Base-by-base conservation (phyloP, 2,888 invertebrate genomes). In the Drosophila incognita region DNA sequence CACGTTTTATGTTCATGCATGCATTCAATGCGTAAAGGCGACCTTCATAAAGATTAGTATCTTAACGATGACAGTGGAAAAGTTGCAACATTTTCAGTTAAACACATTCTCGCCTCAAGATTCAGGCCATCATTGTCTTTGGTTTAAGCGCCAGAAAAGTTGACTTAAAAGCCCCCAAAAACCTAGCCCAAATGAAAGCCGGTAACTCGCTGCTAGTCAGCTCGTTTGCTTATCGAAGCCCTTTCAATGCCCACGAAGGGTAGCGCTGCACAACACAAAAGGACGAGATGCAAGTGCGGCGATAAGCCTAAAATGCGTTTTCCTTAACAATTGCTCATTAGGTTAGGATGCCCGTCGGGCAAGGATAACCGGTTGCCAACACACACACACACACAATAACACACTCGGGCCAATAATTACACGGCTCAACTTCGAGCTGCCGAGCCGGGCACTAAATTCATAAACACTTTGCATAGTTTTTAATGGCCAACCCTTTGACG, bases 11-110 rank as follows among this genome's bases (percentile, higher is more conserved):
- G 68, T 40, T 38, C 60, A 38, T 54, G 40, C 35, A 46, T 49
- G 56, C 57, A 73, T 61, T 76, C 56, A 64, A 73, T 73, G 64
- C 15, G 64, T n/a, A 38, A 21, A 38, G 33, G 65, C 84, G 86
- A 91, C 91, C 88, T 91, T 91, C 88, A 91, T 90, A 90, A 91
- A 91, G 91, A 91, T 91, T 61, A 53, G 54, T 83, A 91, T 91
- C 91, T 90, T 87, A 90, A 90, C 85, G 86, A 91, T 86, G 91
- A 91, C 91, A 91, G 91, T 87, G 81, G 75, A 53, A 82, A 77
- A 82, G 73, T 79, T 63, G 57, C 62, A 48, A 56, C 48, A 69
- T 49, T 76, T 82, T 81, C 74, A 31, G 64, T 51, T 33, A 61
- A 27, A 38, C 33, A 56, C 33, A 57, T 36, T 56, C 48, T 51